A percentile compares a stretch with the other conserved stretches of the same genome.
Evolutionary conservation across 2,113 vertebrate species (phyloP).

Genomic region (Ornithorhynchus anatinus): DNA sequence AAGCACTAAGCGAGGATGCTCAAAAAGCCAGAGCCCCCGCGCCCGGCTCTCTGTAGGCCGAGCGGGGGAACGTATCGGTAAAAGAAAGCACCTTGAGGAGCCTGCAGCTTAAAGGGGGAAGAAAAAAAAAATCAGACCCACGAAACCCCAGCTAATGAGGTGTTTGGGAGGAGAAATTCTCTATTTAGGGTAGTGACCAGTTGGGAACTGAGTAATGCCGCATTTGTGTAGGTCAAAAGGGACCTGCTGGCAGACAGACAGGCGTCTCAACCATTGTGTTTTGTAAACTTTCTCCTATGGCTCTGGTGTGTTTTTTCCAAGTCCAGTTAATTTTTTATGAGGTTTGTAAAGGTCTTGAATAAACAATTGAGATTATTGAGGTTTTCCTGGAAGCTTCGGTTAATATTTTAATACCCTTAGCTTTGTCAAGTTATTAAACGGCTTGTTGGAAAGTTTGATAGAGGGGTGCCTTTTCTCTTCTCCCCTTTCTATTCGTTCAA

Average conservation of each 20-base stretch:
- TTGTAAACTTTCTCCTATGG: neutral
- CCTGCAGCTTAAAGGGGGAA: neutral
- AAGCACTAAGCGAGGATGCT: neutral
- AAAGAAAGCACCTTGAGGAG: conserved; percentile 1
- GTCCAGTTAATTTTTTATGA: conserved; percentile 49
- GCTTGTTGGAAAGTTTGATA: conserved; percentile 42
- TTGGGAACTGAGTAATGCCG: conserved; percentile 40
- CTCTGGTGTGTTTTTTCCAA: neutral
- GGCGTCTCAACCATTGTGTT: conserved; percentile 19
- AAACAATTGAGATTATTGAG: conserved; percentile 18
- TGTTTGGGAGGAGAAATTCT: conserved; percentile 32
- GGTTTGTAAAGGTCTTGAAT: conserved; percentile 41
- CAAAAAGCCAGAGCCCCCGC: conserved; percentile 11
- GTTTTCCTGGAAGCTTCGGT: conserved; percentile 25
- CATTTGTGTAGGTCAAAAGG: conserved; percentile 34
- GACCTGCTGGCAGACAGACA: neutral
- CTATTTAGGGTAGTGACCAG: conserved; percentile 20
- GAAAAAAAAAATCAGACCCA: neutral
- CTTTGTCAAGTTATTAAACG: conserved; percentile 41
- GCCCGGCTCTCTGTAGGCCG: conserved; percentile 18
- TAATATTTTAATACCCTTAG: conserved; percentile 5
- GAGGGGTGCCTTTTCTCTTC: neutral
- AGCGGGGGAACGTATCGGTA: conserved; percentile 26
- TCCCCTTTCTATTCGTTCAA: neutral
- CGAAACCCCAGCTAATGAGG: neutral